Base-by-base conservation (phyloP, 1,140 invertebrate genomes). In the Diploscapter pachys region DNA sequence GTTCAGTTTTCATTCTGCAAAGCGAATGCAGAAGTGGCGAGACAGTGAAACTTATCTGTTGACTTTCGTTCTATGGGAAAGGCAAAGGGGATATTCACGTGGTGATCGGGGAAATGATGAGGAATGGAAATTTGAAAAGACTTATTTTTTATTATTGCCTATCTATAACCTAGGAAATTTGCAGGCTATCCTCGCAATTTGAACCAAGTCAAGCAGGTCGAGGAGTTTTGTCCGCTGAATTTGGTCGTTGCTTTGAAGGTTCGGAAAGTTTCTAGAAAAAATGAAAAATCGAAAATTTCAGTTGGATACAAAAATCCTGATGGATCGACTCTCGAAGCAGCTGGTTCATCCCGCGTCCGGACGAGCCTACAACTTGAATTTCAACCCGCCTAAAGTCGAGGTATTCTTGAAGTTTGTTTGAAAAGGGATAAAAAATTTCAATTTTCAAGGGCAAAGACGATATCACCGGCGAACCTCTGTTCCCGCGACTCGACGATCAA, bases 391-490 rank as follows among this genome's bases (percentile, higher is more conserved):
- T 52, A 74, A 74, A 56, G 66, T 56, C 50, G 73, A 74, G 73
- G 73, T 74, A 50, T 8, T 68, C 70, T 53, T 50, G 4, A 9
- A 13, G 4, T 51, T 11, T 4, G 49, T 49, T 2, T 51, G 5
- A 54, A 31, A 31, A 31, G 31, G 31, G 9, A 2, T 51, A 5
- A 52, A 55, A 8, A n/a, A 62, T 2, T n/a, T 55, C 9, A 50
- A n/a, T 63, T 69, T 71, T 72, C 63, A 49, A 74, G 73, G 73
- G 73, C 48, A 74, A 74, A 69, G 73, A 74, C 66, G 73, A 74
- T 63, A 9, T 74, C 5, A 74, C 73, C 3, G 73, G 66, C 68
- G 73, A 74, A 61, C 65, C 64, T 54, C 48, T 74, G 66, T 57
- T 64, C 49, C 64, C 59, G 49, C 63, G 73, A 11, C 59, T 48